These are phyloP conservation scores for Triplophysa bombifrons DNA, from an alignment of 2,797 vertebrate genomes.

Conservation along the genomic window DNA sequence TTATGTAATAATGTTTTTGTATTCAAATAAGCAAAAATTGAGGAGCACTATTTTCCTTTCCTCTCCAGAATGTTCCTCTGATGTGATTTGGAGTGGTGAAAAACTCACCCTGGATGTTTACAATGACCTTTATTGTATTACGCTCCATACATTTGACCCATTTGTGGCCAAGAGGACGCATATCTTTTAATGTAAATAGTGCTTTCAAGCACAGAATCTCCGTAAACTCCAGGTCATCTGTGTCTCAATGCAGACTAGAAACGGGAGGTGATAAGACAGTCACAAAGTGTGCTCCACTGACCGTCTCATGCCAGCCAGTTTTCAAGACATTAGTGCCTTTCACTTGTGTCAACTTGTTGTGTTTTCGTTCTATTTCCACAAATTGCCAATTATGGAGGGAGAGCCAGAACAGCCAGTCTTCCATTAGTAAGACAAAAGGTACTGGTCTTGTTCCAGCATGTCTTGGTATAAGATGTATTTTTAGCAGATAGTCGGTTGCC, in stretches of 20 bases:
- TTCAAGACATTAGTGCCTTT: slow-evolving; percentile 22
- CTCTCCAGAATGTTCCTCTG: slow-evolving; percentile 63
- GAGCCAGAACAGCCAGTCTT: slow-evolving; percentile 33
- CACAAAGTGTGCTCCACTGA: neutral
- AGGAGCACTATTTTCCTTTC: slow-evolving; percentile 58
- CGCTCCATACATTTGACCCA: slow-evolving; percentile 56
- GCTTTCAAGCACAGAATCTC: slow-evolving; percentile 12
- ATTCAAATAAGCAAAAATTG: neutral
- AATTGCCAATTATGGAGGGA: neutral
- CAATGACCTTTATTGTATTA: slow-evolving; percentile 57
- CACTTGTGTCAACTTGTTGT: neutral
- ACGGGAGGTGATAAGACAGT: slow-evolving; percentile 10
- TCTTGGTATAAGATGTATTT: slow-evolving; percentile 15
- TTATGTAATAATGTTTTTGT: neutral
- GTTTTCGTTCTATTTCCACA: slow-evolving; percentile 35
- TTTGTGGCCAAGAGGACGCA: slow-evolving; percentile 46
- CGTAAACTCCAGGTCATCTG: neutral
- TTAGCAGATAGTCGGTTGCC: neutral
- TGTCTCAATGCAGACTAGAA: neutral
- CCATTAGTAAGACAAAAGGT: slow-evolving; percentile 42
- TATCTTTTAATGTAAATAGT: slow-evolving; percentile 7
- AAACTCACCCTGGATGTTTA: slow-evolving; percentile 56
- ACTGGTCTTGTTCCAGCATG: slow-evolving; percentile 24
- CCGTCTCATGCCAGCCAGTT: neutral
- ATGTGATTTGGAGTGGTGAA: slow-evolving; percentile 4